Conservation (phyloP, 2,113 vertebrate genomes). For the Odontophorus gujanensis region DNA sequence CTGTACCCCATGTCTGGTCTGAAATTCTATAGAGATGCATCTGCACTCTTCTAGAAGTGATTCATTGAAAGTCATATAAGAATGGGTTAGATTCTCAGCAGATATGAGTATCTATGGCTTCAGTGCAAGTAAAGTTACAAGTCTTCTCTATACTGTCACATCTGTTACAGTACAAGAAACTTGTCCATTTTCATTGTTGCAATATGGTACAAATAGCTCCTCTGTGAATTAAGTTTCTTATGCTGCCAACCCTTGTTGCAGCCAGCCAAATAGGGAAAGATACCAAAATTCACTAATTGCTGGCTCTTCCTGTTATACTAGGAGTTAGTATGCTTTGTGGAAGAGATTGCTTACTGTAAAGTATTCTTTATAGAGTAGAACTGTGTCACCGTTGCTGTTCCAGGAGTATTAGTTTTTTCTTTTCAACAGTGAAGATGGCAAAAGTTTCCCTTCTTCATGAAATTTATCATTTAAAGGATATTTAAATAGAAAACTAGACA, state of each 20-base stretch:
- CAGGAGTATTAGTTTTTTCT: neutral
- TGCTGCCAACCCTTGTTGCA: neutral
- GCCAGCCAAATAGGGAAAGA: neutral
- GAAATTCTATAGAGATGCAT: slow-evolving; percentile 8
- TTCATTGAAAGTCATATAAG: neutral
- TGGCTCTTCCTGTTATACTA: neutral
- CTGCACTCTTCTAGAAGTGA: neutral
- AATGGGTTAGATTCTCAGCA: neutral
- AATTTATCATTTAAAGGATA: neutral
- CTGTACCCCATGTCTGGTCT: neutral
- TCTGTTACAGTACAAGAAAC: neutral
- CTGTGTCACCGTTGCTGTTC: neutral
- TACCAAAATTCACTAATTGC: neutral
- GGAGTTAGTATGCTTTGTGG: neutral
- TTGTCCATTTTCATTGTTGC: neutral
- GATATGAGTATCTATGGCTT: neutral
- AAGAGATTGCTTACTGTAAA: neutral
- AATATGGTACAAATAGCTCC: neutral
- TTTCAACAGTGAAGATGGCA: neutral
- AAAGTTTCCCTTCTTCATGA: neutral
- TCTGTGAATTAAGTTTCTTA: neutral
- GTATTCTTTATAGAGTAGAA: neutral
- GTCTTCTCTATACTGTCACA: neutral
- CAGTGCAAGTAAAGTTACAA: neutral
- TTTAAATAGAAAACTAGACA: slow-evolving; percentile 9